Base-by-base conservation (phyloP, 2,113 vertebrate species). In the Perca flavescens region DNA sequence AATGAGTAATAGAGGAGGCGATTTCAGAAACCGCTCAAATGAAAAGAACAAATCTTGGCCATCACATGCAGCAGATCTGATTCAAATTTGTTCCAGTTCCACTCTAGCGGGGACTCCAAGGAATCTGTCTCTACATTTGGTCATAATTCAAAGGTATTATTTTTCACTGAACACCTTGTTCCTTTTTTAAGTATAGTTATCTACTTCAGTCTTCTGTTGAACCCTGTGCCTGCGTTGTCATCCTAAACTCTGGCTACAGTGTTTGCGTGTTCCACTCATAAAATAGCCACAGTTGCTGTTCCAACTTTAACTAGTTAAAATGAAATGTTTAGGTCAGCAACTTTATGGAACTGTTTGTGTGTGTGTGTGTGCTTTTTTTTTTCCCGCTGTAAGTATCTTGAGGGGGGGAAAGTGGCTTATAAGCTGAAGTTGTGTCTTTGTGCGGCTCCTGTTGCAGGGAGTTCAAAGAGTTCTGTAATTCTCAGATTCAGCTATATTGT, bases 271-370 rank as follows among this genome's bases (percentile, higher is more conserved):
- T 85, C 63, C 65, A 3, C 77, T 72, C 5, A 6, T 73, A 82
- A 86, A 92, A 87, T 66, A 71, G 76, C 85, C 71, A 82, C 86
- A 82, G 67, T 69, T 83, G 79, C 77, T 87, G 6, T 84, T 88
- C 74, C 74, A 77, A 69, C 74, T 73, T 77, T 54, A 81, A 83
- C 79, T 74, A 72, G 58, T 80, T 78, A 79, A 80, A 83, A 82
- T 76, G 14, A 89, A 94, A 86, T 79, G 88, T 86, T 88, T 84
- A 83, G 82, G 87, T 92, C 92, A 92, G 90, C 90, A 90, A 25
- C 66, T 88, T 21, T 58, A 57, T 1, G 8, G 40, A 74, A 56
- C 61, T 69, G 34, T 56, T 46, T 56, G 40, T 60, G 31, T 52
- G 43, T n/a, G 49, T 49, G 53, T 68, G 43, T 56, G 15, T 46